A percentile compares a stretch with the other conserved stretches of the same genome.
These are phyloP conservation scores for Anthonomus grandis DNA, from an alignment of 1,140 invertebrate genomes.

Conservation along the genomic window DNA sequence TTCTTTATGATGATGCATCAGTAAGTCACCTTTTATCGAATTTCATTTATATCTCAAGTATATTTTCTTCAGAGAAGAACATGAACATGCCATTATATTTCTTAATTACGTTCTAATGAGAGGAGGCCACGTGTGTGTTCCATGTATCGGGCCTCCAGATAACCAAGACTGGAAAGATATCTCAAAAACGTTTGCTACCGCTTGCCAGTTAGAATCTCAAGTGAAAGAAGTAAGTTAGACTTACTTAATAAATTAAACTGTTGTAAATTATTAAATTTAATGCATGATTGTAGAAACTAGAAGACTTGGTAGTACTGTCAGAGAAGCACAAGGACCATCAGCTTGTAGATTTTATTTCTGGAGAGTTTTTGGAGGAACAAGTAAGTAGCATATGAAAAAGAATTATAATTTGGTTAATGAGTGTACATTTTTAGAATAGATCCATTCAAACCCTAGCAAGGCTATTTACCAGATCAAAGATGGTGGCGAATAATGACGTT, in stretches of 20 bases:
- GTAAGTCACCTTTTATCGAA: slow-evolving; percentile 6
- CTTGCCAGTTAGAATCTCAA: slow-evolving; percentile 70
- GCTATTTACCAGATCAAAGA: slow-evolving; percentile 29
- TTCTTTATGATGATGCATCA: slow-evolving; percentile 70
- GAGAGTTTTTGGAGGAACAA: slow-evolving; percentile 68
- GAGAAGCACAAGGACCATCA: slow-evolving; percentile 63
- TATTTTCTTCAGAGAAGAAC: slow-evolving; percentile 58
- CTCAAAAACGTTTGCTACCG: slow-evolving; percentile 63
- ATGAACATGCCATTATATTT: slow-evolving; percentile 69
- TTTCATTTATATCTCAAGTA: not conserved
- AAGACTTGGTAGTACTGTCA: slow-evolving; percentile 62
- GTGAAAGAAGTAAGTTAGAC: slow-evolving; percentile 61
- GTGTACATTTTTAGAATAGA: slow-evolving; percentile 28
- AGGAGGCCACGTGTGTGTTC: slow-evolving; percentile 64
- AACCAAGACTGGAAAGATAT: slow-evolving; percentile 59
- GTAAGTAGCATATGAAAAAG: slow-evolving; percentile 45
- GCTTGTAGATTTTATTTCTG: slow-evolving; percentile 67
- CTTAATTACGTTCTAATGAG: slow-evolving; percentile 78
- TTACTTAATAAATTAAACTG: not conserved
- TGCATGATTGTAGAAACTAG: slow-evolving; percentile 33
- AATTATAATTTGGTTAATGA: not conserved
- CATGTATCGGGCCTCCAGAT: slow-evolving; percentile 56
- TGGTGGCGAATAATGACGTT: slow-evolving; percentile 21
- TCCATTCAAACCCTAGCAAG: slow-evolving; percentile 35
- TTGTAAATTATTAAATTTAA: not conserved